These are phyloP conservation scores for Pseudotriccus pelzelni DNA, from an alignment of 2,797 vertebrate genomes.

Conservation along the genomic window DNA sequence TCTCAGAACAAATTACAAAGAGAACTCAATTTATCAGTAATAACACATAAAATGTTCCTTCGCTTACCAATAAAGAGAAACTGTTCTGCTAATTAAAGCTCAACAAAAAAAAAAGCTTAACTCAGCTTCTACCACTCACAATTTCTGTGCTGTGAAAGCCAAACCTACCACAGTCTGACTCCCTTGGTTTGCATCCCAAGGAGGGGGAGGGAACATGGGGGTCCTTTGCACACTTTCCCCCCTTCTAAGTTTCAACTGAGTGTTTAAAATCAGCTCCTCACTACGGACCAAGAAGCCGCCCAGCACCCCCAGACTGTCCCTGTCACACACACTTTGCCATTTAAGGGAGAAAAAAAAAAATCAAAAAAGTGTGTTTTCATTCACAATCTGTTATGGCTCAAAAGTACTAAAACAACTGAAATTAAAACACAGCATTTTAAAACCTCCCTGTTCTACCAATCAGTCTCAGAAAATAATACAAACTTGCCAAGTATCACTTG, in stretches of 20 bases:
- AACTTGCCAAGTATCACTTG: not conserved
- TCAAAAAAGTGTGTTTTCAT: not conserved
- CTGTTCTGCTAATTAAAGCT: slow-evolving; percentile 18
- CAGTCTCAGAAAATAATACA: not conserved
- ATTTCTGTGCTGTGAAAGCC: not conserved
- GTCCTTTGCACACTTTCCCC: not conserved
- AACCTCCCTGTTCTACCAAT: not conserved
- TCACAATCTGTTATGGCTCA: not conserved
- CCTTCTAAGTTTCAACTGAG: not conserved
- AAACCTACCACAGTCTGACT: not conserved
- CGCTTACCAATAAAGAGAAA: slow-evolving; percentile 7
- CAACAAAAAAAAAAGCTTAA: slow-evolving; percentile 38
- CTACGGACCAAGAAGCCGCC: not conserved
- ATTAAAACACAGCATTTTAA: not conserved
- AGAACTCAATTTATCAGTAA: slow-evolving; percentile 30
- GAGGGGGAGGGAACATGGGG: not conserved
- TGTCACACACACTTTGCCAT: not conserved
- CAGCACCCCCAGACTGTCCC: not conserved
- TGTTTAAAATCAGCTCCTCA: not conserved
- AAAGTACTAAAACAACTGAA: not conserved
- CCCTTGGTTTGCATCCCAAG: not conserved
- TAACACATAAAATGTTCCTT: slow-evolving; percentile 3
- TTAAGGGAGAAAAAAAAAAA: too few relatives aligned
- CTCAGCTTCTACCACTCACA: not conserved
- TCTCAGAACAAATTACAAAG: slow-evolving; percentile 28